A percentile compares a stretch with the other conserved stretches of the same genome.
Evolutionary conservation across 1,140 invertebrate genomes (phyloP).

Genomic region (Monomorium pharaonis): DNA sequence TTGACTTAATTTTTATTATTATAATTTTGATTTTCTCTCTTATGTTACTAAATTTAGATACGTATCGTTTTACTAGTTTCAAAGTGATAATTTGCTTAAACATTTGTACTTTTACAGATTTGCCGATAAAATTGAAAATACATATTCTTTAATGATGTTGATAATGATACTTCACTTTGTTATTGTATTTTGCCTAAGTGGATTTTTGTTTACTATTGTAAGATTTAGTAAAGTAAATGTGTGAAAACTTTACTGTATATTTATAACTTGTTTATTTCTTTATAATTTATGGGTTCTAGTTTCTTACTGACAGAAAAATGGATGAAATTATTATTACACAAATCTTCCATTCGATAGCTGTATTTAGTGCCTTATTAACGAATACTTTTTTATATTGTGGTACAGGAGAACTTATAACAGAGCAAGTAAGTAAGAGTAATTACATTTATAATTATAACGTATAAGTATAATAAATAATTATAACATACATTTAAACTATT

Average conservation of each 20-base stretch:
- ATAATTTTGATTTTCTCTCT: no score
- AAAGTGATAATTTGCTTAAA: neutral
- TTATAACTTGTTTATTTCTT: neutral
- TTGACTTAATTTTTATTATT: no score
- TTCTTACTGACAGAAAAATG: neutral
- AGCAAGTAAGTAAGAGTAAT: slow-evolving; percentile 12
- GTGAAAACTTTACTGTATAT: neutral
- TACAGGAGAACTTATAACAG: neutral
- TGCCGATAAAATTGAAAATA: slow-evolving; percentile 26
- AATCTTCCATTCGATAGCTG: neutral
- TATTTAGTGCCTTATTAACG: neutral
- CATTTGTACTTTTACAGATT: neutral
- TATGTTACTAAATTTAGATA: no score
- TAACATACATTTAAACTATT: no score
- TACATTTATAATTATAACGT: no score
- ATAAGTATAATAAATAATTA: no score
- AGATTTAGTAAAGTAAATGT: neutral
- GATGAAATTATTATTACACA: neutral
- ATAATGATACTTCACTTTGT: slow-evolving; percentile 32
- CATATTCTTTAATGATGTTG: slow-evolving; percentile 18
- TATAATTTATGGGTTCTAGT: neutral
- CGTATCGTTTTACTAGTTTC: neutral
- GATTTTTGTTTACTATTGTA: slow-evolving; percentile 25
- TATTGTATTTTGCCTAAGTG: slow-evolving; percentile 4
- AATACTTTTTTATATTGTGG: slow-evolving; percentile 1